Evolutionary conservation across 2,113 vertebrate genomes (phyloP).

Genomic region (Sinocyclocheilus grahami): DNA sequence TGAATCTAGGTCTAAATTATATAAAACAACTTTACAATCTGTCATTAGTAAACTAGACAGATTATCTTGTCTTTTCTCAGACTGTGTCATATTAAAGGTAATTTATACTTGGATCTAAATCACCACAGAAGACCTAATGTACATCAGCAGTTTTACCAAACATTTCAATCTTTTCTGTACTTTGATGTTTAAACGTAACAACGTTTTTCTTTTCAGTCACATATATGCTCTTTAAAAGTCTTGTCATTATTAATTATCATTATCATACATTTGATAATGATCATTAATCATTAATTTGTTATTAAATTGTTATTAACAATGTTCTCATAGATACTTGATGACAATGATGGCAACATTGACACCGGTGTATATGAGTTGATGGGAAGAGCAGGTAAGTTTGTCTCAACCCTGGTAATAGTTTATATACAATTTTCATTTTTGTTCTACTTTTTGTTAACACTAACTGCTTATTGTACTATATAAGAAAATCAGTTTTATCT

Average conservation of each 20-base stretch:
- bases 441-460: background rate
- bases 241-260: background rate
- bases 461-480: background rate
- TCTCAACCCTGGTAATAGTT: background rate
- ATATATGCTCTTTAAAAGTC: background rate
- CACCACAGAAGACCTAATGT: background rate
- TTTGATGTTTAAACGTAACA: background rate
- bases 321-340: conserved; percentile 63
- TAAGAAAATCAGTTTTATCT: background rate
- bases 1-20: conserved; percentile 66
- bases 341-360: conserved; percentile 56
- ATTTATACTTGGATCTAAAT: background rate
- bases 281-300: background rate
- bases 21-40: conserved; percentile 45
- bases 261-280: background rate
- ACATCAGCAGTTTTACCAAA: background rate
- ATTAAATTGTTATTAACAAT: conserved; percentile 36
- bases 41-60: conserved; percentile 33
- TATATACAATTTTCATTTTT: background rate
- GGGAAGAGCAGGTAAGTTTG: conserved; percentile 68
- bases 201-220: background rate
- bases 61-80: background rate
- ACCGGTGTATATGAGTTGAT: conserved; percentile 69
- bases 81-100: background rate
- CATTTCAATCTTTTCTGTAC: background rate